phyloP scores from a whole-genome alignment of 2,888 invertebrate species.

The Furcula furcula region DNA sequence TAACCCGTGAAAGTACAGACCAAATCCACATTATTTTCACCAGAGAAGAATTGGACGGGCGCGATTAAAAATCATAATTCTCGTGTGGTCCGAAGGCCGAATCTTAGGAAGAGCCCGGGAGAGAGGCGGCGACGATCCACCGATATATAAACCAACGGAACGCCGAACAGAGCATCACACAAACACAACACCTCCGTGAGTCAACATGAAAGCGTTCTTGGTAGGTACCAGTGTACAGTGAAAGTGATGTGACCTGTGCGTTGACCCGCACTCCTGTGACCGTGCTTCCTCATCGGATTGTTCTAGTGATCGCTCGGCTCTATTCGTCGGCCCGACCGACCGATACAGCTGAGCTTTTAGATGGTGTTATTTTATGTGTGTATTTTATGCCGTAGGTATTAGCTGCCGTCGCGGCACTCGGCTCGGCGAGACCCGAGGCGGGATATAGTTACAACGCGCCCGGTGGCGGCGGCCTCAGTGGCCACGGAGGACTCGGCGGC shows the following conservation, averaged over 20 bases:
- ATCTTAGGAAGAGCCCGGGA: constrained; percentile 78
- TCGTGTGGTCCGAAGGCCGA: constrained; percentile 77
- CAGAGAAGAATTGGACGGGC: constrained; percentile 71
- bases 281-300: constrained; percentile 59
- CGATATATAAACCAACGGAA: constrained; percentile 68
- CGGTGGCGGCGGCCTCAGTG: constrained; percentile 55
- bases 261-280: constrained; percentile 54
- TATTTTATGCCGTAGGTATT: constrained; percentile 65
- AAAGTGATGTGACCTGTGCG: constrained; percentile 77
- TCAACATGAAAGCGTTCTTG: constrained; percentile 82
- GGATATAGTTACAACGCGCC: constrained; percentile 82
- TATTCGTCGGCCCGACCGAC: constrained; percentile 36
- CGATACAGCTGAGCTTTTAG: constrained; percentile 38
- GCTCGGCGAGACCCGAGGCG: constrained; percentile 83
- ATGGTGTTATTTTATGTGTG: constrained; percentile 36
- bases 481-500: constrained; percentile 43
- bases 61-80: constrained; percentile 81
- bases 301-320: constrained; percentile 54
- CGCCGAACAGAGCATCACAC: constrained; percentile 72
- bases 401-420: constrained; percentile 80
- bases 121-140: constrained; percentile 69
- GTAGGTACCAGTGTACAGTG: constrained; percentile 76
- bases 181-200: constrained; percentile 76
- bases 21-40: constrained; percentile 76
- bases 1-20: constrained; percentile 58